Conservation (phyloP, 2,797 vertebrate species). For the Xenopus petersii region DNA sequence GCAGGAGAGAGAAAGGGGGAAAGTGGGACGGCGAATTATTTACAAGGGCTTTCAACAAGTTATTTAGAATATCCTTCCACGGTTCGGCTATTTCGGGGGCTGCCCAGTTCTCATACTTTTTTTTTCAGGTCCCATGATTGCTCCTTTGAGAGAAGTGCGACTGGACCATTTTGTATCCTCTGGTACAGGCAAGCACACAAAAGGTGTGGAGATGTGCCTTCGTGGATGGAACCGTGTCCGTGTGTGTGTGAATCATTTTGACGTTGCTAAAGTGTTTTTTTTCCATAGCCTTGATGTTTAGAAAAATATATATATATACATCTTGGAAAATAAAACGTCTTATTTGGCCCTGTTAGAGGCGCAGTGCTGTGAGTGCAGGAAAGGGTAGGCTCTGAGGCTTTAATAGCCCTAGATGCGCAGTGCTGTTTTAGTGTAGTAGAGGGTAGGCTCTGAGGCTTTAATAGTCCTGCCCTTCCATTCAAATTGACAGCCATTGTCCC, state of each 20-base stretch:
- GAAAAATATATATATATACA: constrained; percentile 71
- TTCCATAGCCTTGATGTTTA: constrained; percentile 58
- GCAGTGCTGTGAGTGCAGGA: constrained; percentile 19
- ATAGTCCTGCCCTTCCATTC: constrained; percentile 1
- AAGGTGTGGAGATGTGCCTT: background rate
- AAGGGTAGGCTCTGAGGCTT: background rate
- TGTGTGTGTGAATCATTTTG: background rate
- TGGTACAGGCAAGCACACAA: background rate
- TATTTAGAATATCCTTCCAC: constrained; percentile 32
- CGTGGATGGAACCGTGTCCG: constrained; percentile 17
- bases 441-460: background rate
- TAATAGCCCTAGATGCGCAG: constrained; percentile 2
- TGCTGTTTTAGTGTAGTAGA: constrained; percentile 17
- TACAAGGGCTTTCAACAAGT: constrained; percentile 74
- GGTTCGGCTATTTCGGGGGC: background rate
- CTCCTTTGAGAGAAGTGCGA: background rate
- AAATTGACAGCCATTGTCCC: background rate
- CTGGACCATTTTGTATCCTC: background rate
- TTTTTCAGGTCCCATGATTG: constrained; percentile 1
- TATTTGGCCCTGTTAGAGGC: constrained; percentile 33
- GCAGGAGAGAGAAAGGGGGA: constrained; percentile 68
- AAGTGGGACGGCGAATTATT: constrained; percentile 66
- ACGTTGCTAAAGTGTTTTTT: constrained; percentile 5
- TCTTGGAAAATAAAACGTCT: constrained; percentile 60
- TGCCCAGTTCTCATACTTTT: background rate